phyloP scores from a whole-genome alignment of 2,113 vertebrate genomes.

The Oenanthe melanoleuca region DNA sequence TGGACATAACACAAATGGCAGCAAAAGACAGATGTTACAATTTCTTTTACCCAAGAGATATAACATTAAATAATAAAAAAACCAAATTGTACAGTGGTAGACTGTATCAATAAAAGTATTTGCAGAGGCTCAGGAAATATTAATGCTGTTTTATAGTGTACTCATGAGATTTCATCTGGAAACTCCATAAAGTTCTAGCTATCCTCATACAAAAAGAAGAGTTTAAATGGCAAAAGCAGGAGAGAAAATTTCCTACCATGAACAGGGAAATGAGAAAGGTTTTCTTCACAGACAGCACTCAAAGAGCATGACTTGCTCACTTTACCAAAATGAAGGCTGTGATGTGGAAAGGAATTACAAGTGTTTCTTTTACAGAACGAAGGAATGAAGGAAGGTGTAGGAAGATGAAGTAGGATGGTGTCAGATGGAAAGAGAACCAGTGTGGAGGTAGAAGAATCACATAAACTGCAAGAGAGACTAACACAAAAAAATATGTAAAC shows the following conservation, averaged over 20 bases:
- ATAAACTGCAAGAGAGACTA: background rate
- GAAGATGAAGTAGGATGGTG: conserved; percentile 52
- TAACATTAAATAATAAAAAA: background rate
- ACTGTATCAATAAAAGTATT: background rate
- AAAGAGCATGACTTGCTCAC: background rate
- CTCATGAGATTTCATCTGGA: background rate
- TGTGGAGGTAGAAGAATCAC: background rate
- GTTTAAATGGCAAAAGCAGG: background rate
- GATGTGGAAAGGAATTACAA: background rate
- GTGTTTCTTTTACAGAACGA: background rate
- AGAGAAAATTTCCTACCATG: background rate
- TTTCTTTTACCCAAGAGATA: background rate
- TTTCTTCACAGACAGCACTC: background rate
- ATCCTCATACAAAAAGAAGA: background rate
- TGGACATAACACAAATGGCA: background rate
- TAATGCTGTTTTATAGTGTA: background rate
- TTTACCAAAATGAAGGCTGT: background rate
- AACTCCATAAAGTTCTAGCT: background rate
- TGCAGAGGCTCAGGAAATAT: conserved; percentile 8
- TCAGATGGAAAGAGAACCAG: conserved; percentile 16
- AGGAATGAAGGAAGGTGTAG: background rate
- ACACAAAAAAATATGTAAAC: background rate
- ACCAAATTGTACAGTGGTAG: background rate
- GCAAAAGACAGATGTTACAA: background rate
- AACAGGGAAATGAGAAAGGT: background rate